Evolutionary conservation across 1,140 invertebrate species (phyloP).

Genomic region (Palaemon carinicauda): DNA sequence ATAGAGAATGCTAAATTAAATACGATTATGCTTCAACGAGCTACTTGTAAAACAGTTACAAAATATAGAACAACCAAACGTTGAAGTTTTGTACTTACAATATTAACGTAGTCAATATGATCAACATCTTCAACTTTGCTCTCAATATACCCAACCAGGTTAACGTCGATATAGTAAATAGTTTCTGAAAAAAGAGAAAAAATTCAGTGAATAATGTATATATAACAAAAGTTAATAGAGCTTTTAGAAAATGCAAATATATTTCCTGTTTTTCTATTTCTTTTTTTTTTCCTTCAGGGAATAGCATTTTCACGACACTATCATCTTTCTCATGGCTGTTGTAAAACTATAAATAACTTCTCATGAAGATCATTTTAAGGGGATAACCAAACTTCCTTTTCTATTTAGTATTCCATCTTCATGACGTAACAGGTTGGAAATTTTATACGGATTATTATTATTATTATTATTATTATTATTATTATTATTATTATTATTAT

Average conservation of each 20-base stretch:
- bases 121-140: conserved; percentile 6
- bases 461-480: too few species aligned
- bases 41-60: neutral
- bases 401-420: too few species aligned
- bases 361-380: too few species aligned
- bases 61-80: neutral
- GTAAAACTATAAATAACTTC: too few species aligned
- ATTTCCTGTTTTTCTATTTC: too few species aligned
- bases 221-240: too few species aligned
- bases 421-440: too few species aligned
- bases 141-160: conserved; percentile 22
- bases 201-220: neutral
- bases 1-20: neutral
- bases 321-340: too few species aligned
- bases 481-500: too few species aligned
- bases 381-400: too few species aligned
- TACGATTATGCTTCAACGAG: neutral
- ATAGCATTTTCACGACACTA: neutral
- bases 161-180: conserved; percentile 36
- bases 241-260: neutral
- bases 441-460: too few species aligned
- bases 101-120: conserved; percentile 7
- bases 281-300: neutral
- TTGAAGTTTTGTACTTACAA: neutral
- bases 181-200: conserved; percentile 11